Evolutionary conservation across 2,113 vertebrate species (phyloP).

Genomic region (Heptranchias perlo): DNA sequence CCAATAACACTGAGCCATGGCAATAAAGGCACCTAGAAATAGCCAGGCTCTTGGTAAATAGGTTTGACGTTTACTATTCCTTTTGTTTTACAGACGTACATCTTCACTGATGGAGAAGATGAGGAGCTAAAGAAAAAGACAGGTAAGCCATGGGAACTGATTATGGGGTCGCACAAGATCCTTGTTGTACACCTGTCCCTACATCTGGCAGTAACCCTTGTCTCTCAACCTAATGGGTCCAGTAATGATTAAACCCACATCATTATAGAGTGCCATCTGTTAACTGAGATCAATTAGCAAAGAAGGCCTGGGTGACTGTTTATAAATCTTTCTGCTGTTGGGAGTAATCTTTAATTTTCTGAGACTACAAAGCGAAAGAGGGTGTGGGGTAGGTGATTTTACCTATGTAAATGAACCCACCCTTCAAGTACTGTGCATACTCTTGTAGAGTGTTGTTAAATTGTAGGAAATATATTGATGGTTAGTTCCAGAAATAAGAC

Average conservation of each 20-base stretch:
- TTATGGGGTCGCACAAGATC: not conserved
- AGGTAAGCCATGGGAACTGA: constrained; percentile 60
- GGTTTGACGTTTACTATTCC: not conserved
- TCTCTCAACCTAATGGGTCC: not conserved
- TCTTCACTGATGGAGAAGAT: constrained; percentile 98
- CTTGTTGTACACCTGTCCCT: not conserved
- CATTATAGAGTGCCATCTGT: not conserved
- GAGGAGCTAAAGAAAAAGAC: constrained; percentile 78
- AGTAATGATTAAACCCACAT: not conserved
- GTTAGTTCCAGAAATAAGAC: not conserved
- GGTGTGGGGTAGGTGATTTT: not conserved
- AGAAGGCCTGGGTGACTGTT: not conserved
- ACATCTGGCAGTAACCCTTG: not conserved
- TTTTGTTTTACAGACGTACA: constrained; percentile 68
- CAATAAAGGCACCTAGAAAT: not conserved
- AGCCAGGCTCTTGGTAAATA: not conserved
- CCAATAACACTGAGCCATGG: not conserved
- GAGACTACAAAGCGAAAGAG: not conserved
- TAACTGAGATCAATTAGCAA: not conserved
- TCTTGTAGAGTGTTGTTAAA: not conserved
- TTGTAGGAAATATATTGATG: not conserved
- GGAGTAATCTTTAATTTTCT: not conserved
- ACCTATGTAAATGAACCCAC: not conserved
- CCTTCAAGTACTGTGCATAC: not conserved
- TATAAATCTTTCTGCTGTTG: not conserved